Evolutionary conservation across 1,140 invertebrate genomes (phyloP), one percentile per base, ranked within the genome.

Genomic region (Galleria mellonella): DNA sequence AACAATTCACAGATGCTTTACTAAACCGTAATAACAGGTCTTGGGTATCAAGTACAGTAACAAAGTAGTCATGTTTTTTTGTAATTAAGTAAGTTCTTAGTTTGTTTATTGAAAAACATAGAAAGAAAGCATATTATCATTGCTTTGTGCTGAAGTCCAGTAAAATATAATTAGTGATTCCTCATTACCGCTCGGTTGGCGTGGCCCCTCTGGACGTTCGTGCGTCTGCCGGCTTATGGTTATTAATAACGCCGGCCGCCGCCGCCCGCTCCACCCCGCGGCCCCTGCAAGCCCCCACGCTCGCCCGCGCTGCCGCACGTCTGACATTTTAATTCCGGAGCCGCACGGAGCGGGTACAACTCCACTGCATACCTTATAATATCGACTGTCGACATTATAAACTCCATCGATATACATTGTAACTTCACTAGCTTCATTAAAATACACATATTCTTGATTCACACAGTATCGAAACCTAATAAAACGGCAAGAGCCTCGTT

Each of bases 121-220:
- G 35, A 33, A 46, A 46, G 38, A 46, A 46, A 46, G 36, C 36
- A 46, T 17, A 37, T 46, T 46, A 46, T 38, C 35, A 37, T 46
- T n/a, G 29, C 28, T 28, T 67, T 62, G 70, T 75, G 65, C 57
- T 75, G 64, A 58, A 81, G 81, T 81, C 74, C 77, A 81, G 77
- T 84, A 82, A 84, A 84, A 84, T 81, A 79, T 84, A 84, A 82
- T 84, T 84, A 84, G 77, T 77, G 81, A 84, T 81, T 84, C 75
- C 75, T 84, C 81, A 84, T 84, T 84, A 84, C 70, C 47, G 77
- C 70, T 69, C 72, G 71, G 51, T 49, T 46, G 47, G 71, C 70
- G 42, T 73, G 76, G 72, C 75, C 77, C 72, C 79, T 84, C 77
- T 84, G 77, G 75, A 78, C 76, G 76, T 78, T 81, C 76, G 75